These are phyloP conservation scores for Poeciliopsis paucimaculata DNA, from an alignment of 2,797 vertebrate genomes.

Conservation along the genomic window DNA sequence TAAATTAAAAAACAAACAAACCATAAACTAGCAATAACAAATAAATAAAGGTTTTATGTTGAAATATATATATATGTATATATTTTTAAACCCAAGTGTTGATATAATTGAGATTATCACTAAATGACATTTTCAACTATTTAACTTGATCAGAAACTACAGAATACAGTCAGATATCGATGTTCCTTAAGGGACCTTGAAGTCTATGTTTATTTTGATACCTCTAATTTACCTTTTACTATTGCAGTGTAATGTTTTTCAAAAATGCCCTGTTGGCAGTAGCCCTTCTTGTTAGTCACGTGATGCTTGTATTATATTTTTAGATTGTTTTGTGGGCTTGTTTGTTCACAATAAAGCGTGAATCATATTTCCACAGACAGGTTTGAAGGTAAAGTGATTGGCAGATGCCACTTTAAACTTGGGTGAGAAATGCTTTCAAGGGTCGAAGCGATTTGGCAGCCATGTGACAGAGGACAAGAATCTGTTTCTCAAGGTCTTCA, in stretches of 20 bases:
- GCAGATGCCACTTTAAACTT: constrained; percentile 53
- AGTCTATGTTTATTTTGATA: neutral
- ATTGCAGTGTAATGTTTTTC: neutral
- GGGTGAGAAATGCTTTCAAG: constrained; percentile 7
- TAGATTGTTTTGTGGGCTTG: neutral
- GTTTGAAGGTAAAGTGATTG: constrained; percentile 24
- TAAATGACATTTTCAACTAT: neutral
- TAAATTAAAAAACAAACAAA: neutral
- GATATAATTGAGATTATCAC: neutral
- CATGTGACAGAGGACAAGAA: neutral
- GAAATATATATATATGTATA: neutral
- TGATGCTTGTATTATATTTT: neutral
- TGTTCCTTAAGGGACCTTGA: neutral
- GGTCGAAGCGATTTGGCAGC: neutral
- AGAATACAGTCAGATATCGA: neutral
- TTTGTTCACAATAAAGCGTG: neutral
- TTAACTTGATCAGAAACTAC: neutral
- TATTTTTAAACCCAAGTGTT: neutral
- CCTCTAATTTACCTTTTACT: neutral
- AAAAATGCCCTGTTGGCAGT: neutral
- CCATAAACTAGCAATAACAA: neutral
- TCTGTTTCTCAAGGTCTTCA: neutral
- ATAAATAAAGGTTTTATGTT: neutral
- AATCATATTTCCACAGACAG: neutral
- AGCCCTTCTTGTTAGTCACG: neutral